Base-by-base conservation (phyloP, 2,888 invertebrate species). In the Halictus quadricinctus region DNA sequence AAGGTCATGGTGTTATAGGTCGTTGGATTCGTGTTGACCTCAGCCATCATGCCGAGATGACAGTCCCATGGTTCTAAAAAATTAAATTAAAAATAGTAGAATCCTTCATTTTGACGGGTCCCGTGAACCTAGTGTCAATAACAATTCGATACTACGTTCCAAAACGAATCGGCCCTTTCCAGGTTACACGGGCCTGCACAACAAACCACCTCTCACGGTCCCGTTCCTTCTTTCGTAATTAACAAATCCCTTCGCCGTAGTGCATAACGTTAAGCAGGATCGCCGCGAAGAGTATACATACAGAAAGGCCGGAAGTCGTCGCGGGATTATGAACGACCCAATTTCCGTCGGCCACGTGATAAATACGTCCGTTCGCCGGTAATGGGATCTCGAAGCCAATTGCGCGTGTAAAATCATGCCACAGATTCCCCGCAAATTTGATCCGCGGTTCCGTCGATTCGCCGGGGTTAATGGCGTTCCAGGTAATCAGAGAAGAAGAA, bases 401-500 rank as follows among this genome's bases (percentile, higher is more conserved):
- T 25, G 54, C 36, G 8, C 58, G 46, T 18, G 70, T 36, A 81
- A 72, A 72, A 72, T n/a, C 41, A 46, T 48, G 36, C 54, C 58
- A 18, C 41, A 15, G 21, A 41, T n/a, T 25, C 50, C 29, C 21
- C 21, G 21, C 43, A 48, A 73, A 79, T 46, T 46, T 36, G 79
- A 48, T 36, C 29, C 46, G 43, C 36, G 50, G 4, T 15, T 64
- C 69, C 46, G 18, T 60, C 72, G 54, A 29, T 18, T 46, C 43
- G 58, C 2, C 41, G 15, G 25, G 41, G 46, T 46, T 79, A 82
- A 82, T 79, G 41, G 54, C 1, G 58, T 77, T 74, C 83, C 58
- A 46, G 25, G 77, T 82, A 77, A 66, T 76, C 21, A 25, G 36
- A 76, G 54, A 25, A 73, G 77, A 82, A 60, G 25, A 60, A 25